A percentile compares a stretch with the other conserved stretches of the same genome.
Conservation (phyloP, 2,113 vertebrate species). For the Dromiciops gliroides region DNA sequence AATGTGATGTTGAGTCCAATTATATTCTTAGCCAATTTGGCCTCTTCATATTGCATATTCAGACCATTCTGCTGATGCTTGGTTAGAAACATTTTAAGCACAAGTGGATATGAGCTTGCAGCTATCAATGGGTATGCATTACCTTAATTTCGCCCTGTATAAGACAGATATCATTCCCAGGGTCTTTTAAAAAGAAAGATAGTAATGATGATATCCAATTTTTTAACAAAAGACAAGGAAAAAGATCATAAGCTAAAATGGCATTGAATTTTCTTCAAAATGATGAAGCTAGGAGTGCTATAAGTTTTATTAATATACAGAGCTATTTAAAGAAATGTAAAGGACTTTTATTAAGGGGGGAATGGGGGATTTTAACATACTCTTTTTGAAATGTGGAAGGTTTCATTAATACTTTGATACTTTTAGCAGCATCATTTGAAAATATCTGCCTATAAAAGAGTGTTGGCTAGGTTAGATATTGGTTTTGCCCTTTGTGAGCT, state of each 20-base stretch:
- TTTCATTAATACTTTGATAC: constrained; percentile 20
- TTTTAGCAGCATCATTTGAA: background rate
- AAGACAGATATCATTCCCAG: background rate
- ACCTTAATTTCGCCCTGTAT: constrained; percentile 39
- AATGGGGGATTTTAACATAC: constrained; percentile 3
- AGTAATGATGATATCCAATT: constrained; percentile 67
- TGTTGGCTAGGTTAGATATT: background rate
- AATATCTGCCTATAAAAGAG: background rate
- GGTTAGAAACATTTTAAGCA: constrained; percentile 58
- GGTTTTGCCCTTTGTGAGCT: background rate
- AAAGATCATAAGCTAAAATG: constrained; percentile 67
- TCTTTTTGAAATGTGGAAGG: background rate
- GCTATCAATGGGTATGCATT: constrained; percentile 49
- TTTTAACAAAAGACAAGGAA: constrained; percentile 36
- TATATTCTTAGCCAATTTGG: constrained; percentile 79
- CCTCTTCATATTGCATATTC: constrained; percentile 74
- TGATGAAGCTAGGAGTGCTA: constrained; percentile 55
- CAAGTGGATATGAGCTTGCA: constrained; percentile 24
- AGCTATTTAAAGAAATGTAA: background rate
- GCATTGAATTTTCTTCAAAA: constrained; percentile 53
- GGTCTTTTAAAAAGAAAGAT: background rate
- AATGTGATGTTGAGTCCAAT: constrained; percentile 77
- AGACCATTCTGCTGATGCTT: constrained; percentile 63
- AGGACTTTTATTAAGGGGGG: background rate
- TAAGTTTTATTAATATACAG: constrained; percentile 16